These are phyloP conservation scores for Acrobasis repandana DNA, from an alignment of 2,888 invertebrate species.

Conservation along the genomic window DNA sequence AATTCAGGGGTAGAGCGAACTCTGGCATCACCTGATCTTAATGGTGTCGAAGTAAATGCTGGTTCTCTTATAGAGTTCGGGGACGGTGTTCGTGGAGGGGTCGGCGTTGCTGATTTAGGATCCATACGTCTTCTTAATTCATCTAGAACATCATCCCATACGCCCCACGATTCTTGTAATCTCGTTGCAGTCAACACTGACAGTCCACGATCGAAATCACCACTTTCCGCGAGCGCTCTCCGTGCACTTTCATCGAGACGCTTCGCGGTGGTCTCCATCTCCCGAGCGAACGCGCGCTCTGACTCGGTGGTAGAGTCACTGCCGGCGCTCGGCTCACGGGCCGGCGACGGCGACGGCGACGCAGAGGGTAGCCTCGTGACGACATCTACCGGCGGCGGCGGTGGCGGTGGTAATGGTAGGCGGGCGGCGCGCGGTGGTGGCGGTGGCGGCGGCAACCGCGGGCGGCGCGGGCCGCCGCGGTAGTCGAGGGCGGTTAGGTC, in stretches of 20 bases:
- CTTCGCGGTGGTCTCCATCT: constrained; percentile 75
- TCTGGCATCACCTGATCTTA: constrained; percentile 74
- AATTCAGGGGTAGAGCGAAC: constrained; percentile 85
- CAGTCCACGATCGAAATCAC: constrained; percentile 80
- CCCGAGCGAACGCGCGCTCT: constrained; percentile 68
- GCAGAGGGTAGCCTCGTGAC: constrained; percentile 47
- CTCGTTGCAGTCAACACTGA: constrained; percentile 81
- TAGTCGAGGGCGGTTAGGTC: constrained; percentile 84
- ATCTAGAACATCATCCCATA: constrained; percentile 77
- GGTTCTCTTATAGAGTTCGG: constrained; percentile 72
- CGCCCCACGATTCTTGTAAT: constrained; percentile 75
- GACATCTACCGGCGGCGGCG: constrained; percentile 53
- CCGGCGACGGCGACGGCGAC: constrained; percentile 57
- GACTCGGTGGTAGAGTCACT: constrained; percentile 78
- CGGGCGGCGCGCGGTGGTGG: constrained; percentile 47
- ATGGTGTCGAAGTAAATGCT: constrained; percentile 83
- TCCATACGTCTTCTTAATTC: constrained; percentile 71
- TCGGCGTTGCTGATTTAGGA: constrained; percentile 65
- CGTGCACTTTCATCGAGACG: constrained; percentile 70
- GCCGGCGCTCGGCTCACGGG: constrained; percentile 71
- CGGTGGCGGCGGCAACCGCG: constrained; percentile 68
- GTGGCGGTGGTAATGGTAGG: constrained; percentile 46
- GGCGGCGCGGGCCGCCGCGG: constrained; percentile 66
- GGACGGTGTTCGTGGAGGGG: constrained; percentile 69
- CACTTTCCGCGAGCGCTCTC: constrained; percentile 75